Evolutionary conservation across 1,140 invertebrate genomes (phyloP).

Genomic region (Dendroctonus valens): DNA sequence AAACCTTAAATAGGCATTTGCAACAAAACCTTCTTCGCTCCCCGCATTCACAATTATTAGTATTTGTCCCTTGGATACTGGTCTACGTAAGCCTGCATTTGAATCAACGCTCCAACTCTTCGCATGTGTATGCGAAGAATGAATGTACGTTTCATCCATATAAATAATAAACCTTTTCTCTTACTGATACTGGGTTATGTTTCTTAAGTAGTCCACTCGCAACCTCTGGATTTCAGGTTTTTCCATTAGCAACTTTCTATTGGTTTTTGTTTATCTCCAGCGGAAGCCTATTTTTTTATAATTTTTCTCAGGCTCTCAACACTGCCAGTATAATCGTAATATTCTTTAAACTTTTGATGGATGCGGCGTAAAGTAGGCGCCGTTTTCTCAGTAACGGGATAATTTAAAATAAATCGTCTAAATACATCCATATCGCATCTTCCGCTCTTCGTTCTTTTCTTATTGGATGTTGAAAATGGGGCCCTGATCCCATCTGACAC

Average conservation of each 20-base stretch:
- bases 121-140: not conserved
- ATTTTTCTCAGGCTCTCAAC: not conserved
- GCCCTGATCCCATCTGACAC: not conserved
- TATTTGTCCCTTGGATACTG: conserved; percentile 22
- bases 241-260: conserved; percentile 4
- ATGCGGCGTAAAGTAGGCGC: not conserved
- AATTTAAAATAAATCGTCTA: not conserved
- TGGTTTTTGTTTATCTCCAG: conserved; percentile 9
- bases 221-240: not conserved
- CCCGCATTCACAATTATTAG: conserved; percentile 41
- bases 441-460: not conserved
- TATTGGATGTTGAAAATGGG: conserved; percentile 7
- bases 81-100: not conserved
- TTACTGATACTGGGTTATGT: not conserved
- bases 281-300: conserved; percentile 1
- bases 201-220: not conserved
- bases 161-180: not conserved
- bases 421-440: not conserved
- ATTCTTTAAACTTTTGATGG: conserved; percentile 1
- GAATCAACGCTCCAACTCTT: not conserved
- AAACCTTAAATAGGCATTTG: conserved; percentile 36
- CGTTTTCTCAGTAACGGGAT: not conserved
- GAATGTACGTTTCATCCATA: conserved; percentile 3
- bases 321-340: not conserved
- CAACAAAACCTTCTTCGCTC: conserved; percentile 39